phyloP scores from a whole-genome alignment of 2,888 invertebrate species.

The Campoplex nolae region DNA sequence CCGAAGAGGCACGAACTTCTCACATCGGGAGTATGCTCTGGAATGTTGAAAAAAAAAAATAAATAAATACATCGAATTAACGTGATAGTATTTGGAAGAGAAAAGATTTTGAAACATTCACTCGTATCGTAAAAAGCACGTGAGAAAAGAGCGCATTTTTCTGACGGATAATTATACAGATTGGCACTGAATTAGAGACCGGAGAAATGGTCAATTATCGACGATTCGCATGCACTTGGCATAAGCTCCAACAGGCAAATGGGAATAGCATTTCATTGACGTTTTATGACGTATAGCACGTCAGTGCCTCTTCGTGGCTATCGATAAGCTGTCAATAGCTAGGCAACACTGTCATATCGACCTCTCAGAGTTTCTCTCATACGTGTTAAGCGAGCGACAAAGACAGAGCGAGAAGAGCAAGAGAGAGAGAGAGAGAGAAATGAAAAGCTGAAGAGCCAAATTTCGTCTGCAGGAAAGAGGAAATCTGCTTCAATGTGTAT shows the following conservation, averaged over 20 bases:
- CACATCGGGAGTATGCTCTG: conserved; percentile 54
- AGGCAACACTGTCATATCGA: conserved; percentile 40
- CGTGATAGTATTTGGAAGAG: neutral
- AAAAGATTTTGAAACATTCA: neutral
- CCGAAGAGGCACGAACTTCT: neutral
- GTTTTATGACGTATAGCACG: conserved; percentile 44
- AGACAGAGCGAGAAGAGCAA: conserved; percentile 17
- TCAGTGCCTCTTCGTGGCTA: conserved; percentile 27
- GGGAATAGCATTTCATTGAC: conserved; percentile 43
- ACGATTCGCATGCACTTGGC: neutral
- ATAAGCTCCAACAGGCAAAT: neutral
- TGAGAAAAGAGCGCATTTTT: neutral
- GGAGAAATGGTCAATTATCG: conserved; percentile 27
- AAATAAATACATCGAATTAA: neutral
- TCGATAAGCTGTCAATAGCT: conserved; percentile 57
- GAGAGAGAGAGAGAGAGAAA: conserved; percentile 20
- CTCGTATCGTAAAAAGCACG: neutral
- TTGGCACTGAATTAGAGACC: neutral
- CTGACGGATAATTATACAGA: neutral
- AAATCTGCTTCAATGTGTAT: conserved; percentile 25
- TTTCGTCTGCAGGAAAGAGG: conserved; percentile 12
- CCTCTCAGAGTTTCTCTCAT: conserved; percentile 19
- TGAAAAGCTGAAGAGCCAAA: conserved; percentile 22
- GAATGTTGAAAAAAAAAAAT: conserved; percentile 32
- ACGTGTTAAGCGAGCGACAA: neutral